Evolutionary conservation across 2,888 invertebrate species (phyloP).

Genomic region (Brachypalpus laphriformis): DNA sequence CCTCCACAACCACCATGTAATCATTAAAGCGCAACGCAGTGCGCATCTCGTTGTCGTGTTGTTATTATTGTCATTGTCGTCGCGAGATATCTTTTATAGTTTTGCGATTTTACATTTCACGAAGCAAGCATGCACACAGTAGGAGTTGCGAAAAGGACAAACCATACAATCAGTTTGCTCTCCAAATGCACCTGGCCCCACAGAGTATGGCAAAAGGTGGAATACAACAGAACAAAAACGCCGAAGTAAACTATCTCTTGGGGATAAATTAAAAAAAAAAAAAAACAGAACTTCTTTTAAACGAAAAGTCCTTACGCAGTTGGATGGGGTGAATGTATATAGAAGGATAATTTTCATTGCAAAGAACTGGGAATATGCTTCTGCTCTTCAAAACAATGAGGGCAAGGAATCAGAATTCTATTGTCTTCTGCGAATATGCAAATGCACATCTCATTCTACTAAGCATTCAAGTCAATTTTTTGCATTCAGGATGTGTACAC

Average conservation of each 20-base stretch:
- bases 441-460: neutral
- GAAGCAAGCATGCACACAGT: slow-evolving; percentile 27
- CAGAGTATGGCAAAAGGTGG: too few relatives aligned
- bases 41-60: slow-evolving; percentile 7
- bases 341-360: neutral
- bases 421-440: neutral
- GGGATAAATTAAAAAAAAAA: slow-evolving; percentile 29
- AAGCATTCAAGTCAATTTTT: neutral
- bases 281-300: neutral
- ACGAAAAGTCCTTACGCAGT: neutral
- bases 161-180: slow-evolving; percentile 9
- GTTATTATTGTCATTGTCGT: slow-evolving; percentile 50
- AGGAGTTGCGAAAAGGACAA: slow-evolving; percentile 9
- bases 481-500: neutral
- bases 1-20: neutral
- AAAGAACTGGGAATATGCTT: neutral
- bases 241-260: slow-evolving; percentile 29
- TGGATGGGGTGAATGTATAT: neutral
- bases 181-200: slow-evolving; percentile 11
- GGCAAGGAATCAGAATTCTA: neutral
- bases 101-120: slow-evolving; percentile 62
- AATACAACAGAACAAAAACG: slow-evolving; percentile 1
- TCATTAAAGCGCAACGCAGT: slow-evolving; percentile 43
- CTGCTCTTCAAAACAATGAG: neutral
- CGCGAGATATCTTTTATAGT: slow-evolving; percentile 41